These are phyloP conservation scores for Hydrotaea diabolus DNA, from an alignment of 2,888 invertebrate species.

Conservation along the genomic window DNA sequence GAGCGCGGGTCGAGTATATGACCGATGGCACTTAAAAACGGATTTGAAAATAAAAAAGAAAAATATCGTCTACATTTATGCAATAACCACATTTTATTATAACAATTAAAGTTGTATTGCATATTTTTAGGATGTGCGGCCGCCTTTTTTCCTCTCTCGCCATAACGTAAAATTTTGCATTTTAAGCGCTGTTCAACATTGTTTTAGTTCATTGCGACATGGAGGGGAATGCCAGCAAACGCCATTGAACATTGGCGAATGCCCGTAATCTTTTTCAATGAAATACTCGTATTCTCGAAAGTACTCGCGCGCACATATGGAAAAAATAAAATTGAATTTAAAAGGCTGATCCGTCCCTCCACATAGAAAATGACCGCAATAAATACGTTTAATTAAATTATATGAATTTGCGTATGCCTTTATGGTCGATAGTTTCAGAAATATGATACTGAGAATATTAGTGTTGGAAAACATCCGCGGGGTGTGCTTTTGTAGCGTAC, in stretches of 20 bases:
- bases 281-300: background rate
- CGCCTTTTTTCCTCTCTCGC: background rate
- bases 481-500: too few species aligned
- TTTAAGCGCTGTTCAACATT: background rate
- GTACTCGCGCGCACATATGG: background rate
- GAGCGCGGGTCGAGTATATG: background rate
- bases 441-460: background rate
- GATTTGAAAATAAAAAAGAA: background rate
- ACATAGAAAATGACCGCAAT: background rate
- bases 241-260: background rate
- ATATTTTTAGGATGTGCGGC: constrained; percentile 8
- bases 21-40: background rate
- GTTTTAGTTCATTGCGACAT: background rate
- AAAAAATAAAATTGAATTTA: constrained; percentile 3
- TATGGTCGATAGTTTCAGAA: background rate
- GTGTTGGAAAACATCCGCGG: background rate
- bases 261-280: constrained; percentile 14
- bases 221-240: background rate
- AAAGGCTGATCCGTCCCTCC: background rate
- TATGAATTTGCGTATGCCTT: background rate
- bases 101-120: constrained; percentile 9
- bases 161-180: constrained; percentile 4
- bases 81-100: constrained; percentile 28
- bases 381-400: constrained; percentile 24
- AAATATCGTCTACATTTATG: background rate